Conservation (phyloP, 2,113 vertebrate species). For the Ciconia maguari region DNA sequence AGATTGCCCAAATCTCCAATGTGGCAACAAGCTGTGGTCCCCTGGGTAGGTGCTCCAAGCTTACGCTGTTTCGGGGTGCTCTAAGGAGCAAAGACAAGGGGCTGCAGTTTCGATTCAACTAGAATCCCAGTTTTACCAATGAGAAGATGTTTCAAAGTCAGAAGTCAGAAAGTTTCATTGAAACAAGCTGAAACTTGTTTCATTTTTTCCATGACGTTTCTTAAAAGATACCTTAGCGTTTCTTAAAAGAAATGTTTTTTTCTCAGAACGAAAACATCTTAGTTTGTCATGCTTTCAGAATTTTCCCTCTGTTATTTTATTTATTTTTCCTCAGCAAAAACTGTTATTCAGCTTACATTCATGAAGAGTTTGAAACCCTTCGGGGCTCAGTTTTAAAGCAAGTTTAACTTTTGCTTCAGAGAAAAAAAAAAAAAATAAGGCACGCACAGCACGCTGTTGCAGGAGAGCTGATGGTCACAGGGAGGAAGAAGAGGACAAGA, state of each 20-base stretch:
- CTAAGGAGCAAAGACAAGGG: neutral
- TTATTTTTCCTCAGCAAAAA: neutral
- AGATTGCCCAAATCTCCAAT: no score
- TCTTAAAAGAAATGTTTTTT: neutral
- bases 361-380: neutral
- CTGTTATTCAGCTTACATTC: neutral
- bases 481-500: neutral
- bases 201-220: neutral
- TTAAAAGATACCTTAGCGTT: neutral
- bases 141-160: neutral
- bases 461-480: neutral
- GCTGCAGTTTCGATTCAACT: neutral
- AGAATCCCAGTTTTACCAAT: neutral
- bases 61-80: neutral
- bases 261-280: neutral
- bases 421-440: neutral
- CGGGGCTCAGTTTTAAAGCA: neutral
- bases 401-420: neutral
- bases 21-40: neutral
- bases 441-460: accelerated
- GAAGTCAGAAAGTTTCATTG: neutral
- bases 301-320: neutral
- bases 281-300: neutral
- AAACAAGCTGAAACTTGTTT: neutral
- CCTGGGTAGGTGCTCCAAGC: neutral